A percentile compares a stretch with the other conserved stretches of the same genome.
These are phyloP conservation scores for Octodonta nipae DNA, from an alignment of 2,888 invertebrate species.

Conservation along the genomic window DNA sequence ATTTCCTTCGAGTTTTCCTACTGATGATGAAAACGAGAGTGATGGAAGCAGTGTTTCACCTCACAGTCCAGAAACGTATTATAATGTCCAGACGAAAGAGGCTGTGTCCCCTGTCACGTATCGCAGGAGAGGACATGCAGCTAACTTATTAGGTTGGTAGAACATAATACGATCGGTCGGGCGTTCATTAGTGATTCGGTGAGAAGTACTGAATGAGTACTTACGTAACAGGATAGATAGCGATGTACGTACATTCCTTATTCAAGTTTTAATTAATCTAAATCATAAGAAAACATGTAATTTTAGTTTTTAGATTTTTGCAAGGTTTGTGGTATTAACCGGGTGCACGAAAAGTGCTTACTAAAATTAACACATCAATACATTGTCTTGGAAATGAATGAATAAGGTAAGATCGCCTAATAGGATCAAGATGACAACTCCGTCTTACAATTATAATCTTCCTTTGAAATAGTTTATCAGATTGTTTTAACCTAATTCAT, in stretches of 20 bases:
- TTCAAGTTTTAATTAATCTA: background rate
- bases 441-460: no score
- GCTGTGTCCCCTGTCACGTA: constrained; percentile 24
- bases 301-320: constrained; percentile 3
- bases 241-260: constrained; percentile 18
- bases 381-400: no score
- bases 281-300: background rate
- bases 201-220: no score
- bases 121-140: constrained; percentile 30
- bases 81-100: constrained; percentile 8
- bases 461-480: no score
- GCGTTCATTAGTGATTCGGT: constrained; percentile 7
- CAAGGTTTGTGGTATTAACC: constrained; percentile 8
- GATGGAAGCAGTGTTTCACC: constrained; percentile 38
- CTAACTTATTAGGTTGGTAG: constrained; percentile 35
- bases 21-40: constrained; percentile 38
- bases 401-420: no score
- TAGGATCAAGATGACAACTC: no score
- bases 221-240: no score
- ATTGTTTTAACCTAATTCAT: no score
- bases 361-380: no score
- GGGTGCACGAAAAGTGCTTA: no score
- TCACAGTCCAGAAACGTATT: constrained; percentile 35
- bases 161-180: constrained; percentile 6
- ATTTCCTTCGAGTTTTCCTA: constrained; percentile 42